Evolutionary conservation across 2,113 vertebrate species (phyloP), one percentile per base, ranked within the genome.

Genomic region (Ancistrus triradiatus): DNA sequence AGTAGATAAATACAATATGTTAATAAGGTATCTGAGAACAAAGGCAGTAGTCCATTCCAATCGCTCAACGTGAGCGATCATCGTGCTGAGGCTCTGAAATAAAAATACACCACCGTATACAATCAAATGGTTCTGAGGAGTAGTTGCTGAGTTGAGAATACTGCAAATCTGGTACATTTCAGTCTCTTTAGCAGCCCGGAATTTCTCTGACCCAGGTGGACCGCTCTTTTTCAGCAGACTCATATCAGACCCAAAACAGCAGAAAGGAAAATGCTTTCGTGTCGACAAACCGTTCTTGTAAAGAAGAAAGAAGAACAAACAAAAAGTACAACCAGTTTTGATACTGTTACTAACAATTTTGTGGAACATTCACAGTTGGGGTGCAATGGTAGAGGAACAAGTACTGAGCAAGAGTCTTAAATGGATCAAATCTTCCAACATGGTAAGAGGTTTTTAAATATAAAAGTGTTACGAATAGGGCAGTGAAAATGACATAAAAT

Each of bases 1-100:
- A 44, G 28, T 64, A 35, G 17, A 67, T 63, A 62, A 56, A 68
- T 44, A 33, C n/a, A 60, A 61, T 24, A 66, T 14, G 37, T 61
- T 15, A 42, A 38, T 48, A 42, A 64, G 62, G 38, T 58, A 18
- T 37, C 17, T 71, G 70, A 72, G 70, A 67, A 72, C 70, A 67
- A 55, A 57, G 47, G 40, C 25, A 56, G 46, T 58, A 72, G 59
- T 67, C 25, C 59, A 50, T 37, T 67, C 35, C 19, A 35, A 15
- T 43, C 33, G 25, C 25, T 55, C 18, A 48, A 38, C 9, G 40
- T 71, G 31, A 60, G 57, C 24, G 35, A 42, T 52, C 10, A 10
- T 22, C n/a, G n/a, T 31, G 10, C 28, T 59, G 10, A 6, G 5
- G 38, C 17, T 31, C 31, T 7, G 7, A 33, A 47, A 46, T 18